Percentiles rank a stretch among this genome's conserved stretches.
phyloP scores from a whole-genome alignment of 1,140 invertebrate species.

The Drosophila kanapiae region DNA sequence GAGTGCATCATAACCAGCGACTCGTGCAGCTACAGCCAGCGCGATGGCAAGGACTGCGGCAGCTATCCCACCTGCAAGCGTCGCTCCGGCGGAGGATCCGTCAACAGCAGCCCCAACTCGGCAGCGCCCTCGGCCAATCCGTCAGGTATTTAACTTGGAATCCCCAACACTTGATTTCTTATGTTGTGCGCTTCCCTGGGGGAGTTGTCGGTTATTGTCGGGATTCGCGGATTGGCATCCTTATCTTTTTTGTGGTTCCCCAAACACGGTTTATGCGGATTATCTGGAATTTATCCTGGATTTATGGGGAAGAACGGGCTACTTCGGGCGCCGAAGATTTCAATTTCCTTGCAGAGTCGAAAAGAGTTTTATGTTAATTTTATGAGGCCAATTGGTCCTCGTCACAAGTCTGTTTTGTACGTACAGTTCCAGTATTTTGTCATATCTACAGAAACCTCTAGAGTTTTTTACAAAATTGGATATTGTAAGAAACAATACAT shows the following conservation, averaged over 20 bases:
- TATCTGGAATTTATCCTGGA: neutral
- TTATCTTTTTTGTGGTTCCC: slow-evolving; percentile 18
- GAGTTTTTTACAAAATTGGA: no score
- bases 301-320: neutral
- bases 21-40: slow-evolving; percentile 87
- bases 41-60: slow-evolving; percentile 88
- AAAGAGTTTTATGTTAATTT: neutral
- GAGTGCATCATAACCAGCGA: slow-evolving; percentile 90
- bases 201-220: slow-evolving; percentile 27
- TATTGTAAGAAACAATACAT: no score
- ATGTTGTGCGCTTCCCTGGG: slow-evolving; percentile 34
- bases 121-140: slow-evolving; percentile 76
- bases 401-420: no score
- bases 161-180: slow-evolving; percentile 39
- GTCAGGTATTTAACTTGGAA: slow-evolving; percentile 83
- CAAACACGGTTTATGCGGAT: slow-evolving; percentile 12
- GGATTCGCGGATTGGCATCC: slow-evolving; percentile 2
- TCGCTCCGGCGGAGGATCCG: slow-evolving; percentile 85
- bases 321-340: slow-evolving; percentile 14
- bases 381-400: no score
- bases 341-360: slow-evolving; percentile 3
- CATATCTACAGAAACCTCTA: no score
- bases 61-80: slow-evolving; percentile 89
- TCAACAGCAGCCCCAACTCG: slow-evolving; percentile 49
- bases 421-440: no score